Evolutionary conservation across 2,888 invertebrate genomes (phyloP), one percentile per base, ranked within the genome.

Genomic region (Apamea epomidion): DNA sequence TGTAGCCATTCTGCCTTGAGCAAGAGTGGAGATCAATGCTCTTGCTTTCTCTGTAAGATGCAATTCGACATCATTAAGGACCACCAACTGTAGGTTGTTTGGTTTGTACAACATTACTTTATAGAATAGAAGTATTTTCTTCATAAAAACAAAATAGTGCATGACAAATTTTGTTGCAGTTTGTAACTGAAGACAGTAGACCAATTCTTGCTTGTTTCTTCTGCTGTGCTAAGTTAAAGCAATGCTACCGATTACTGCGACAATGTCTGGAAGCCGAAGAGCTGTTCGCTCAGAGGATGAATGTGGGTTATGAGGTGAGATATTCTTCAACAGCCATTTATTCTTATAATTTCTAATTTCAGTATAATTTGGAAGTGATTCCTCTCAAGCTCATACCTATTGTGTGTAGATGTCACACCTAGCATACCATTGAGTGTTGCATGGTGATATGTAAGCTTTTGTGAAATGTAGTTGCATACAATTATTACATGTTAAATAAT

Each of bases 161-260:
- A 32, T 18, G 0, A 64, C 10, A 32, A 4, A 4, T 32, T 18
- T 32, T 64, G 18, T 64, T 64, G 32, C 64, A 64, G 64, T 64
- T 64, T 32, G 18, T 69, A 45, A 69, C 69, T 45, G 45, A 69
- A 29, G 69, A 69, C 69, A 45, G 29, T 21, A 29, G 69, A 29
- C 69, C 45, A 0, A 69, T 69, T 45, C 29, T 69, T 29, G 69
- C 45, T 21, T 69, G 69, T 69, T 45, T 69, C 45, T 7, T 69
- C 45, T 69, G 69, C 29, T 69, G 18, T 0, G 12, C 45, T 21
- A 69, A 45, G 21, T 6, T 69, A n/a, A 69, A 69, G 7, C 29
- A 45, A 21, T 45, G 69, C 69, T 69, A 69, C 29, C 18, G 7
- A 45, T 69, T 69, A 69, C n/a, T 29, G 45, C 29, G 21, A 69